Conservation (phyloP, 2,888 invertebrate species). For the Phoenoteleia sp. region DNA sequence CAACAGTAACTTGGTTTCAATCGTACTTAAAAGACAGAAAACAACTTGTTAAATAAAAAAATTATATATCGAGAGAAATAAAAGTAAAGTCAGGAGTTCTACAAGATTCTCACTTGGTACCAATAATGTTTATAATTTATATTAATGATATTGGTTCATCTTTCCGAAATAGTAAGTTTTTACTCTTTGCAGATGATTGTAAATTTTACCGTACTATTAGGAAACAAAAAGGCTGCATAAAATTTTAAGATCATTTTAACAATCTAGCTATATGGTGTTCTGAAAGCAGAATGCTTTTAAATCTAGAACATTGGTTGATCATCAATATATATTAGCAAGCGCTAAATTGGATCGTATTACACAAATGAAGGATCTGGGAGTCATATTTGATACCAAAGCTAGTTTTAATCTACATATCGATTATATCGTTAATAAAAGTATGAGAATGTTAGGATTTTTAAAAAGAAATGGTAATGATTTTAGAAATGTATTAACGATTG, state of each 20-base stretch:
- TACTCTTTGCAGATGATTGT: slow-evolving; percentile 21
- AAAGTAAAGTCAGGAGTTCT: slow-evolving; percentile 1
- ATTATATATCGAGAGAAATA: not conserved
- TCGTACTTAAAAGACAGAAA: not conserved
- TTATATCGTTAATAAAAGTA: slow-evolving; percentile 6
- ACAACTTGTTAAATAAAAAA: slow-evolving; percentile 18
- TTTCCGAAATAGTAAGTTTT: not conserved
- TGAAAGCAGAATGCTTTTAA: too few relatives aligned
- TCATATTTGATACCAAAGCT: not conserved
- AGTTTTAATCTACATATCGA: slow-evolving; percentile 11
- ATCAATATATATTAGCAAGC: too few relatives aligned
- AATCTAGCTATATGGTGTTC: too few relatives aligned
- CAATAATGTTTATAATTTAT: not conserved
- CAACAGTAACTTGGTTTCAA: too few relatives aligned
- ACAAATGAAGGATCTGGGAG: not conserved
- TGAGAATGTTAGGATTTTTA: not conserved
- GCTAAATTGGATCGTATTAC: too few relatives aligned
- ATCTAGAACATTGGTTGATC: too few relatives aligned
- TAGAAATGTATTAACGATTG: not conserved
- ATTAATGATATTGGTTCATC: not conserved
- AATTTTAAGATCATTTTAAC: slow-evolving; percentile 1
- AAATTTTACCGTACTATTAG: not conserved
- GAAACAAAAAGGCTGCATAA: not conserved
- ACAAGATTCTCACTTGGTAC: slow-evolving; percentile 4
- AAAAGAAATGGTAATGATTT: not conserved